phyloP scores from a whole-genome alignment of 2,888 invertebrate genomes.

The Pristionchus maxplancki region DNA sequence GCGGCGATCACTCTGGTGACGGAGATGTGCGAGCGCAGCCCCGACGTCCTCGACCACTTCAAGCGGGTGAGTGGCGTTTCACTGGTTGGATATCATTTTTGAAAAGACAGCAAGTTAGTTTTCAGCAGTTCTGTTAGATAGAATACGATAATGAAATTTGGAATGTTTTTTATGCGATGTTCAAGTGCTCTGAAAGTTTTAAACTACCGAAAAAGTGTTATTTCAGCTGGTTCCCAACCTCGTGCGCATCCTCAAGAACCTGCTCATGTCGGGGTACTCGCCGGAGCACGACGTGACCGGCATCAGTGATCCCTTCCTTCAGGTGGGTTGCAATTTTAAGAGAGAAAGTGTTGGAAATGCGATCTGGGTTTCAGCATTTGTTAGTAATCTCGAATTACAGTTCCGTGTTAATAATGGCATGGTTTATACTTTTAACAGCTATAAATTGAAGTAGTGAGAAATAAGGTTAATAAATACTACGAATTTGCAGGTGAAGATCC shows the following conservation, averaged over 20 bases:
- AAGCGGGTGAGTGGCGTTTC: slow-evolving; percentile 86
- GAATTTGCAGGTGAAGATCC: slow-evolving; percentile 91
- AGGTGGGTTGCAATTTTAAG: slow-evolving; percentile 82
- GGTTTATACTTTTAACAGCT: no score
- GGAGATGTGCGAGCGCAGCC: slow-evolving; percentile 99
- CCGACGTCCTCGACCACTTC: slow-evolving; percentile 96
- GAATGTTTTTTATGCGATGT: no score
- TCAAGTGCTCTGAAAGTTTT: no score
- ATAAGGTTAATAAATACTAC: no score
- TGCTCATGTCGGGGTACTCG: slow-evolving; percentile 98
- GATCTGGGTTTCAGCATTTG: background rate
- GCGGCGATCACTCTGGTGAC: slow-evolving; percentile 98
- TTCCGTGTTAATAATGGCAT: no score
- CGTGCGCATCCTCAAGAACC: slow-evolving; percentile 96
- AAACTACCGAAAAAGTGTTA: no score
- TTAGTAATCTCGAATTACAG: no score
- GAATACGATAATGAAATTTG: no score
- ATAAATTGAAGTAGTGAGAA: no score
- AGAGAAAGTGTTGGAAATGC: background rate
- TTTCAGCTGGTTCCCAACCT: slow-evolving; percentile 99
- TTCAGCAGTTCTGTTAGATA: background rate
- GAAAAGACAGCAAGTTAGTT: background rate
- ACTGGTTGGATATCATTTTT: background rate
- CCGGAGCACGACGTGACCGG: slow-evolving; percentile 99
- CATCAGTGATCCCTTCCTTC: slow-evolving; percentile 98